Conservation (phyloP, 2,797 vertebrate genomes). For the Oreochromis grahami region DNA sequence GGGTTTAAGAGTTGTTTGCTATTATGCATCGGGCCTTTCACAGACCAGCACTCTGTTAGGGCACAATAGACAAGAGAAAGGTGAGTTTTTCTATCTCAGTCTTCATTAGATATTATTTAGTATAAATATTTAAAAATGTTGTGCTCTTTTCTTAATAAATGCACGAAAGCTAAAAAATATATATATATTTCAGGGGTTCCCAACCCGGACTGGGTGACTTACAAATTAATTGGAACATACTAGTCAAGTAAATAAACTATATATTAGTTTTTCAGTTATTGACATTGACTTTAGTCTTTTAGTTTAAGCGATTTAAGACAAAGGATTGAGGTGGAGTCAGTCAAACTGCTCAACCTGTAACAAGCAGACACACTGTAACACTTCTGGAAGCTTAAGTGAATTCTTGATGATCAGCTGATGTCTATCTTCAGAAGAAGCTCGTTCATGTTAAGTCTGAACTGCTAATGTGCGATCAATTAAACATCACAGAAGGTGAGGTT, state of each 20-base stretch:
- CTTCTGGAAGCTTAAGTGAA: neutral
- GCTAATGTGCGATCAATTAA: neutral
- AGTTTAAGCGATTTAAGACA: accelerated
- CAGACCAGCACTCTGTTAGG: neutral
- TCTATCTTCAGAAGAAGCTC: neutral
- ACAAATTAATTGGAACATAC: too few relatives aligned
- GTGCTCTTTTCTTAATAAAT: neutral
- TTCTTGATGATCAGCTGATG: neutral
- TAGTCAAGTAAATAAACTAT: neutral
- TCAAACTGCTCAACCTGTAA: neutral
- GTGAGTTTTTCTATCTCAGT: neutral
- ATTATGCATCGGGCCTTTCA: neutral
- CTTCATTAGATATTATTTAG: neutral
- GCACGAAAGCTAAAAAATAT: neutral
- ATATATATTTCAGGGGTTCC: neutral
- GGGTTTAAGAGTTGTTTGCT: neutral
- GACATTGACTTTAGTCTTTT: neutral
- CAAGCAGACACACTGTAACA: neutral
- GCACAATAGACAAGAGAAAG: neutral
- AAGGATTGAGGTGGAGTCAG: neutral
- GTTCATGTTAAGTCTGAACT: neutral
- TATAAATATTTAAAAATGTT: neutral
- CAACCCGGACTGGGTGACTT: neutral
- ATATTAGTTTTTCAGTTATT: neutral
- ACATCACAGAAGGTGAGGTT: neutral